Conservation (phyloP, 2,797 vertebrate genomes). For the Sphenopsis melanotis region DNA sequence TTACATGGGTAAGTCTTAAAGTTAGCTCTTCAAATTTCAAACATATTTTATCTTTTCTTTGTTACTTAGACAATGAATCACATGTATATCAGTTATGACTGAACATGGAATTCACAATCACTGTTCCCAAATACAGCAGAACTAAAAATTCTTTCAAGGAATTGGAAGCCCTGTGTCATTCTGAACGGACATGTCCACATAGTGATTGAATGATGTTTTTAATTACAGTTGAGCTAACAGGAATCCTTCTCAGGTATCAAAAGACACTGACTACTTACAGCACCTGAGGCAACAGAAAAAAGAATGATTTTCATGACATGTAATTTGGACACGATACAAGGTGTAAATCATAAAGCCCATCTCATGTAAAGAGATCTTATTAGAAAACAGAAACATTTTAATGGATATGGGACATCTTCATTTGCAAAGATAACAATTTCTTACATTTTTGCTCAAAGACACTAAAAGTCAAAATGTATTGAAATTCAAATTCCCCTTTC, state of each 20-base stretch:
- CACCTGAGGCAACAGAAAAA: background rate
- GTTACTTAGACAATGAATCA: background rate
- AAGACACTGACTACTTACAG: background rate
- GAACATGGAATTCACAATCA: background rate
- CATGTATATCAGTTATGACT: background rate
- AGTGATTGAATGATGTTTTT: background rate
- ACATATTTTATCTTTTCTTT: background rate
- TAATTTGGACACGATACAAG: background rate
- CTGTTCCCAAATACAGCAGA: background rate
- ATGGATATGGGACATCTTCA: background rate
- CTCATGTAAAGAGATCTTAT: background rate
- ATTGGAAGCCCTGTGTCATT: background rate
- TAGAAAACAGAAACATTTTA: background rate
- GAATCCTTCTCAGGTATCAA: background rate
- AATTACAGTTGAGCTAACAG: background rate
- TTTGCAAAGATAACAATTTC: background rate
- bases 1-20: background rate
- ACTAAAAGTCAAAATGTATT: background rate
- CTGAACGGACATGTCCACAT: rapidly evolving
- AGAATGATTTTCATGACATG: background rate
- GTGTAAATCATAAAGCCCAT: background rate
- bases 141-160: background rate
- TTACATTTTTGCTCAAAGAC: background rate
- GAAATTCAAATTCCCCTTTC: background rate
- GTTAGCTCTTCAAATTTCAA: background rate